phyloP scores from a whole-genome alignment of 2,797 vertebrate genomes.

The Picus viridis region DNA sequence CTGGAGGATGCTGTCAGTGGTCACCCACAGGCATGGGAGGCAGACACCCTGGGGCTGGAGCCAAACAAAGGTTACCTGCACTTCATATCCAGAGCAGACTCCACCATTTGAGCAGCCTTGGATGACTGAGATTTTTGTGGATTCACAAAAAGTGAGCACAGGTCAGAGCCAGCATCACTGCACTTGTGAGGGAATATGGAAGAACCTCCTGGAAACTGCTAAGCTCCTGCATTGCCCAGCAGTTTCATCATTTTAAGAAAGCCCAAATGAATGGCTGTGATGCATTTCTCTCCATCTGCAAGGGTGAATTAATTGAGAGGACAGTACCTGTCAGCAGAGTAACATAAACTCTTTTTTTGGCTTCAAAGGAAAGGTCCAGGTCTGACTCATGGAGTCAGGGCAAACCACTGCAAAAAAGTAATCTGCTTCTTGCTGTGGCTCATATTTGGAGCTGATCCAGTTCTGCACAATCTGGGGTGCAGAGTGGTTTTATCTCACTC shows the following conservation, averaged over 20 bases:
- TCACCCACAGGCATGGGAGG: background rate
- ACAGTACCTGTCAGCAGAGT: background rate
- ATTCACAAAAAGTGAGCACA: background rate
- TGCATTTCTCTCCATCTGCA: background rate
- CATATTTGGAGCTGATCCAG: background rate
- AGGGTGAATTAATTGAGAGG: background rate
- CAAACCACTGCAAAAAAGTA: background rate
- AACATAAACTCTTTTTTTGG: background rate
- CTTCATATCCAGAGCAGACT: background rate
- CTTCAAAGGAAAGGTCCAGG: background rate
- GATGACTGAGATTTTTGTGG: background rate
- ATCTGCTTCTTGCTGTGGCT: background rate
- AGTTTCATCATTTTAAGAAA: background rate
- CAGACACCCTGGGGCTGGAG: background rate
- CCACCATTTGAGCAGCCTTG: background rate
- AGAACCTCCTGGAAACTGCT: background rate
- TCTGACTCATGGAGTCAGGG: background rate
- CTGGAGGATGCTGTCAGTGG: background rate
- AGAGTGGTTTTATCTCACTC: background rate
- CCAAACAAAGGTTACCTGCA: background rate
- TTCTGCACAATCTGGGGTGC: background rate
- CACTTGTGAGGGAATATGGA: background rate
- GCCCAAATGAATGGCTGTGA: background rate
- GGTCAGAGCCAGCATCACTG: background rate
- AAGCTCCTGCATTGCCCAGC: background rate